Evolutionary conservation across 1,140 invertebrate species (phyloP).

Genomic region (Drusus annulatus): DNA sequence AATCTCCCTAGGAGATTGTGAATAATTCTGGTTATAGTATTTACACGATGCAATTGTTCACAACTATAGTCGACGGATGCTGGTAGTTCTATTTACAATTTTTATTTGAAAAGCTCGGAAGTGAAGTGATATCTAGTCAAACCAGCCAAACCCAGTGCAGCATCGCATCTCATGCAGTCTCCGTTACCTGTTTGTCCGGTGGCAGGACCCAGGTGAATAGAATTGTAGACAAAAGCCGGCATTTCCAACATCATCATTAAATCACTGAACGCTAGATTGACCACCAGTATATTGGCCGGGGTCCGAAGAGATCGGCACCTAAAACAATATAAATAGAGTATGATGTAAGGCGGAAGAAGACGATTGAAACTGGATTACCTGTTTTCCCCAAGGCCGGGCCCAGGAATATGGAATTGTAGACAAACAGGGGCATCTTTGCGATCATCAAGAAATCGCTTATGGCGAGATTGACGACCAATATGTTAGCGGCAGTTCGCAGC

Average conservation of each 20-base stretch:
- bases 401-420: constrained; percentile 79
- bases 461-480: constrained; percentile 83
- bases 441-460: constrained; percentile 83
- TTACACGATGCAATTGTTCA: too few relatives aligned
- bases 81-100: too few relatives aligned
- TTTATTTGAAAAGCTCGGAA: background rate
- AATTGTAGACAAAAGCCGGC: constrained; percentile 82
- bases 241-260: constrained; percentile 79
- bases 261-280: constrained; percentile 85
- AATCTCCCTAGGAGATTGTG: too few relatives aligned
- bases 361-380: constrained; percentile 67
- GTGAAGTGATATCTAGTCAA: background rate
- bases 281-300: constrained; percentile 83
- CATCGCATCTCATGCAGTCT: too few relatives aligned
- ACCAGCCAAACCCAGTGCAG: background rate
- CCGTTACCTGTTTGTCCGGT: constrained; percentile 76
- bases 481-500: constrained; percentile 83
- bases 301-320: constrained; percentile 81
- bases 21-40: too few relatives aligned
- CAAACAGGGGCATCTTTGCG: constrained; percentile 79
- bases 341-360: background rate
- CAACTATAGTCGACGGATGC: too few relatives aligned
- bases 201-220: constrained; percentile 77
- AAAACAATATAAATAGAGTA: constrained; percentile 54
- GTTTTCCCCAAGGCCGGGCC: constrained; percentile 79